These are phyloP conservation scores for Chaetodon trifascialis DNA, from an alignment of 2,113 vertebrate genomes.

Conservation along the genomic window DNA sequence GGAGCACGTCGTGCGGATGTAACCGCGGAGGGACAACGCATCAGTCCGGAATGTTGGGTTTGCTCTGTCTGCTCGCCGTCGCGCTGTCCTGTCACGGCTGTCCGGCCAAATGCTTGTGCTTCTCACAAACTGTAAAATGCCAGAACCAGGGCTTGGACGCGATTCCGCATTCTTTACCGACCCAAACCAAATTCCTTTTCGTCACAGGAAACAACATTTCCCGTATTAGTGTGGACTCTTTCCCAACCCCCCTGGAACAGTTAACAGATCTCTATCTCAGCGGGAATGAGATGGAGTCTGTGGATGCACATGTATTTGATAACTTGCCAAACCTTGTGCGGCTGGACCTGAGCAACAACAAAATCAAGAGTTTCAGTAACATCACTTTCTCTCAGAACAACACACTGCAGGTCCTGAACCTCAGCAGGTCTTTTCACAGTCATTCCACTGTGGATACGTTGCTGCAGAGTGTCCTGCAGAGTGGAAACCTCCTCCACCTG, in stretches of 20 bases:
- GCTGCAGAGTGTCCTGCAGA: slow-evolving; percentile 73
- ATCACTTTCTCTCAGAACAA: slow-evolving; percentile 82
- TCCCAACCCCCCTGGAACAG: slow-evolving; percentile 82
- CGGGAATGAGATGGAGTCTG: slow-evolving; percentile 83
- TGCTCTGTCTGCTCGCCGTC: slow-evolving; percentile 71
- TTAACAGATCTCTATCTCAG: slow-evolving; percentile 89
- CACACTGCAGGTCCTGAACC: slow-evolving; percentile 84
- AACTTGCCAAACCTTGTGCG: slow-evolving; percentile 87
- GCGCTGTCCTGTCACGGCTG: slow-evolving; percentile 81
- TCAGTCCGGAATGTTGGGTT: slow-evolving; percentile 34
- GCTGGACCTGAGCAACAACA: slow-evolving; percentile 93
- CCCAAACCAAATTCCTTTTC: slow-evolving; percentile 86
- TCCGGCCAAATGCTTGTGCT: slow-evolving; percentile 88
- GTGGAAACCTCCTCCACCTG: slow-evolving; percentile 78
- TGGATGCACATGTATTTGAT: slow-evolving; percentile 85
- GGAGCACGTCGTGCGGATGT: slow-evolving; percentile 43
- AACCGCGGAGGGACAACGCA: slow-evolving; percentile 21
- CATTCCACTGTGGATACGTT: slow-evolving; percentile 65
- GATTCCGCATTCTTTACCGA: slow-evolving; percentile 87
- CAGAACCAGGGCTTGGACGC: slow-evolving; percentile 85
- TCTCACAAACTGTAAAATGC: slow-evolving; percentile 90
- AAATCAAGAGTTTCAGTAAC: slow-evolving; percentile 81
- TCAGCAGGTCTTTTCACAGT: slow-evolving; percentile 77
- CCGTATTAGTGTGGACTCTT: slow-evolving; percentile 82
- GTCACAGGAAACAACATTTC: slow-evolving; percentile 88